Conservation (phyloP, 2,113 vertebrate genomes). For the Ranitomeya imitator region DNA sequence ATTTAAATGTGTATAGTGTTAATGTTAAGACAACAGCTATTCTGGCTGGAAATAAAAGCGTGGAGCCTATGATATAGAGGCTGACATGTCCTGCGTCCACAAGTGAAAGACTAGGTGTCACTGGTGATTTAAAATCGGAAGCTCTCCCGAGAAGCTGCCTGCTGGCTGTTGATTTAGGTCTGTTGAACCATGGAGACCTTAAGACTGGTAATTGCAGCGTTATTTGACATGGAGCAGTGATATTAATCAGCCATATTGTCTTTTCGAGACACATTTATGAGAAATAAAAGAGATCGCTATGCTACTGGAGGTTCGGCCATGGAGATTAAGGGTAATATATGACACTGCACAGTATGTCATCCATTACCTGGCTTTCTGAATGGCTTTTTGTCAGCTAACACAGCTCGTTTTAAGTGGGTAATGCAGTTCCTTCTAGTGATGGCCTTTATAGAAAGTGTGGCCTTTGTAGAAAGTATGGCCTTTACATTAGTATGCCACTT, state of each 20-base stretch:
- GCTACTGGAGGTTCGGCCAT: background rate
- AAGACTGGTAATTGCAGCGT: conserved; percentile 31
- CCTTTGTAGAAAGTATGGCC: background rate
- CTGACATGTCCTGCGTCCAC: background rate
- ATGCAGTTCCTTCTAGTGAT: background rate
- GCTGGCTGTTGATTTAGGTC: conserved; percentile 37
- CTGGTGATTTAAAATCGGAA: conserved; percentile 33
- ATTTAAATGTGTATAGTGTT: conserved; percentile 11
- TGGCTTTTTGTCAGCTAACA: background rate
- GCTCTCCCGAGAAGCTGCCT: conserved; percentile 13
- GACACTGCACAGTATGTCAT: background rate
- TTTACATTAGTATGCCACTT: background rate
- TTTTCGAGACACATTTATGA: conserved; percentile 21
- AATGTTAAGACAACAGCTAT: conserved; percentile 5
- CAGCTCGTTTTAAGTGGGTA: background rate
- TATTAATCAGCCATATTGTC: conserved; percentile 47
- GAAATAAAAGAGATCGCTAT: conserved; percentile 21
- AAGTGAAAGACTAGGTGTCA: conserved; percentile 14
- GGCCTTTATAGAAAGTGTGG: background rate
- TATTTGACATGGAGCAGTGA: conserved; percentile 13
- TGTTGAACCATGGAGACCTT: conserved; percentile 29
- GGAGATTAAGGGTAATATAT: conserved; percentile 34
- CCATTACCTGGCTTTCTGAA: background rate
- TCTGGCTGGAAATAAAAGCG: background rate
- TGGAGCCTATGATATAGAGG: background rate